These are phyloP conservation scores for Arnoldichthys spilopterus DNA, from an alignment of 2,797 vertebrate species.

Conservation along the genomic window DNA sequence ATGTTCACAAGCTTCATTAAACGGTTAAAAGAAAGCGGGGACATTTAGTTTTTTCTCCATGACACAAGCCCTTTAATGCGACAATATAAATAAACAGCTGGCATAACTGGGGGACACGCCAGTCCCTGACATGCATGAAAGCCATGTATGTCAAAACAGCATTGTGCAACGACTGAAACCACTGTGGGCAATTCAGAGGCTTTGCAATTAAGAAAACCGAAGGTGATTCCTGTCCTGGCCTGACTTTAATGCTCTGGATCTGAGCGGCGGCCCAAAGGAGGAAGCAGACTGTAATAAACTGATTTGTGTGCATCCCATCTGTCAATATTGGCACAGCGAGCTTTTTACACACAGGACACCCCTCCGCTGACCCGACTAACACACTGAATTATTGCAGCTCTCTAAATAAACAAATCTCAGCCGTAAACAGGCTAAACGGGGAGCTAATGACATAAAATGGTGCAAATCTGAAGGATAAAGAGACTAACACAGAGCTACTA, in stretches of 20 bases:
- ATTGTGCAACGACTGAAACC: background rate
- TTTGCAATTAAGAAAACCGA: conserved; percentile 5
- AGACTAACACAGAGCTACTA: background rate
- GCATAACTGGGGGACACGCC: background rate
- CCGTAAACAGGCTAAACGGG: conserved; percentile 43
- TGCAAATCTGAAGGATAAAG: background rate
- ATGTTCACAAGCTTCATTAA: too few species aligned
- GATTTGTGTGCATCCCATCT: conserved; percentile 56
- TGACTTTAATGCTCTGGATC: conserved; percentile 31
- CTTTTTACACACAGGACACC: conserved; percentile 53
- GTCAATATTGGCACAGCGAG: conserved; percentile 52
- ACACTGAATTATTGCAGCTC: conserved; percentile 39
- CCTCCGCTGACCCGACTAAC: conserved; percentile 43
- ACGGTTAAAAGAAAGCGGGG: too few species aligned
- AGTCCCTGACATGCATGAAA: background rate
- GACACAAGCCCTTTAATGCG: too few species aligned
- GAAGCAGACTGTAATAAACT: conserved; percentile 62
- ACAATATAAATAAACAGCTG: too few species aligned
- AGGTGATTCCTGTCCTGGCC: conserved; percentile 27
- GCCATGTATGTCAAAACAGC: background rate
- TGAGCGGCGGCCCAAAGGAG: conserved; percentile 45
- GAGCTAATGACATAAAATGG: too few species aligned
- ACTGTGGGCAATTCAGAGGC: background rate
- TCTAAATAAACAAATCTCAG: conserved; percentile 48
- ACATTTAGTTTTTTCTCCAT: too few species aligned